These are phyloP conservation scores for Vidua chalybeata DNA, from an alignment of 2,113 vertebrate species.

Conservation along the genomic window DNA sequence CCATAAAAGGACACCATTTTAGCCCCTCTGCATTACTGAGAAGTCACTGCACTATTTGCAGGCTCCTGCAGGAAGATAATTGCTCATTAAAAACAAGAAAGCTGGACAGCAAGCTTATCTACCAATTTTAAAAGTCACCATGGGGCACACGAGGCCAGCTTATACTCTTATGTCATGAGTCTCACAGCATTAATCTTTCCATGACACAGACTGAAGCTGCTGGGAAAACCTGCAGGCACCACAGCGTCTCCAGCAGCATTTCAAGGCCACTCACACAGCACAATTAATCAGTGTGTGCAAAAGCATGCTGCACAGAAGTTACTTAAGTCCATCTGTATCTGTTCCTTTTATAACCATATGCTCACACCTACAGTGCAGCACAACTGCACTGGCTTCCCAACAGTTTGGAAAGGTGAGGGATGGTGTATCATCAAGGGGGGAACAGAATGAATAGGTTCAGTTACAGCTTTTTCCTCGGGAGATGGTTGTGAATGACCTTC, in stretches of 20 bases:
- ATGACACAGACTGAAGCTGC: constrained; percentile 1
- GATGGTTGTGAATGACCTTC: neutral
- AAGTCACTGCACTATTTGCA: constrained; percentile 17
- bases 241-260: neutral
- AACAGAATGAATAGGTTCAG: neutral
- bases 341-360: neutral
- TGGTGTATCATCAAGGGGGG: neutral
- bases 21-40: constrained; percentile 6
- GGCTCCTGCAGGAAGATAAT: constrained; percentile 13
- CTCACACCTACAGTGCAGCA: neutral
- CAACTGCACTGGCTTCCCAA: neutral
- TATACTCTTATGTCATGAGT: neutral
- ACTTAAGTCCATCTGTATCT: neutral
- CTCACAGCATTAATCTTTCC: constrained; percentile 21
- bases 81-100: neutral
- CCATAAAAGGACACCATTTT: constrained; percentile 34
- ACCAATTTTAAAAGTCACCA: constrained; percentile 16
- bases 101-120: constrained; percentile 11
- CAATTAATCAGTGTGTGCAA: neutral
- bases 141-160: neutral
- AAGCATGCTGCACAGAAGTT: neutral
- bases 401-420: neutral
- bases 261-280: neutral
- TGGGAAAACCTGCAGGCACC: constrained; percentile 43
- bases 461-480: neutral